Base-by-base conservation (phyloP, 2,113 vertebrate species). In the Pluvialis apricaria region DNA sequence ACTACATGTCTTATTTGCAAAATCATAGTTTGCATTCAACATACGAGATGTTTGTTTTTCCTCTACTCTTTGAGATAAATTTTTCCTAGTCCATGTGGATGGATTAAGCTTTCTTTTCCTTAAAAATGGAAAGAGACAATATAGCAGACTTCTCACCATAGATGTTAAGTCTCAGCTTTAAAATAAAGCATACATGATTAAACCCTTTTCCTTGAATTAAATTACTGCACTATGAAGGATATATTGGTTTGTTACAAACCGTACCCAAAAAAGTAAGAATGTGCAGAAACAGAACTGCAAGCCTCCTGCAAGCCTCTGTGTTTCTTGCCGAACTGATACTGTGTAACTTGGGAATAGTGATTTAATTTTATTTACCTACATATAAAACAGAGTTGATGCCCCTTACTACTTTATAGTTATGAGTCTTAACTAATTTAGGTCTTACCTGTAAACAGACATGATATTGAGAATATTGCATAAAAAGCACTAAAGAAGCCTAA, bases 381-480 rank as follows among this genome's bases (percentile, higher is more conserved):
- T 38, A 19, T 34, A 49, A 69, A 77, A 44, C 71, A 82, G 72
- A 34, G 52, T 49, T 87, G 64, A 69, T 83, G n/a, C 10, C 36
- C 7, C 8, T 90, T 84, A 34, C 40, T 65, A 3, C 31, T 54
- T 47, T 44, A 34, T 60, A 15, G 19, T n/a, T 45, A 11, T 47
- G 51, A 84, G 54, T 58, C 64, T 77, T 62, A 76, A 73, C 16
- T 77, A 42, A 40, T 52, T 42, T 58, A 44, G 51, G 11, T 20
- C 15, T 82, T 60, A 45, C 15, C 49, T 92, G 89, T 87, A 90
- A 95, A 91, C 73, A 92, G 73, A 92, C 89, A 86, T 79, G 10
- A 36, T 64, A 44, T 44, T 3, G 21, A 42, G 34, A 45, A 73
- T 88, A 92, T 61, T 84, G 40, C 70, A 69, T 79, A 29, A 83